Evolutionary conservation across 2,888 invertebrate genomes (phyloP).

Genomic region (Ametastegia equiseti): DNA sequence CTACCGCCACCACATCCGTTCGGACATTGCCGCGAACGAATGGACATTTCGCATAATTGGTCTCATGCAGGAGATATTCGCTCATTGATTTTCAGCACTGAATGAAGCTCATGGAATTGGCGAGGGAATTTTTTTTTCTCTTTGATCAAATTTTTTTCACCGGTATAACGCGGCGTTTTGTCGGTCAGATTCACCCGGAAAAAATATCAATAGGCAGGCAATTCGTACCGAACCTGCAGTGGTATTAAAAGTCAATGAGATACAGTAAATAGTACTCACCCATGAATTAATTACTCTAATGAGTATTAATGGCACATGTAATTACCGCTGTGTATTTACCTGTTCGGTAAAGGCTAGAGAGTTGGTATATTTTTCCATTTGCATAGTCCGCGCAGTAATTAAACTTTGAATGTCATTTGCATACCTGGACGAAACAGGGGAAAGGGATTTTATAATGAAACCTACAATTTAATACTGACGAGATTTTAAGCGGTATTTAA

Average conservation of each 20-base stretch:
- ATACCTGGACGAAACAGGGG: neutral
- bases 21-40: slow-evolving; percentile 24
- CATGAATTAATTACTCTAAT: neutral
- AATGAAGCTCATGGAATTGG: neutral
- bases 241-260: neutral
- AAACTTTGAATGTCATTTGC: slow-evolving; percentile 18
- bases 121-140: too few species aligned
- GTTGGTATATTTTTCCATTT: neutral
- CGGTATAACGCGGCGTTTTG: too few species aligned
- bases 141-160: too few species aligned
- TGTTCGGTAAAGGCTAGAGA: neutral
- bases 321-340: neutral
- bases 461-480: neutral
- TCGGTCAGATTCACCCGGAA: neutral
- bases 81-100: neutral
- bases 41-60: slow-evolving; percentile 32
- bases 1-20: slow-evolving; percentile 17
- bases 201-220: neutral
- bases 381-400: slow-evolving; percentile 15
- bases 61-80: neutral
- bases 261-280: slow-evolving; percentile 12
- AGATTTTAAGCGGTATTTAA: neutral
- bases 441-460: neutral
- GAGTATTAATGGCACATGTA: slow-evolving; percentile 29
- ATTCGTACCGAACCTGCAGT: neutral